A percentile compares a stretch with the other conserved stretches of the same genome.
Conservation (phyloP, 2,113 vertebrate species). For the Pollimyrus isidori region DNA sequence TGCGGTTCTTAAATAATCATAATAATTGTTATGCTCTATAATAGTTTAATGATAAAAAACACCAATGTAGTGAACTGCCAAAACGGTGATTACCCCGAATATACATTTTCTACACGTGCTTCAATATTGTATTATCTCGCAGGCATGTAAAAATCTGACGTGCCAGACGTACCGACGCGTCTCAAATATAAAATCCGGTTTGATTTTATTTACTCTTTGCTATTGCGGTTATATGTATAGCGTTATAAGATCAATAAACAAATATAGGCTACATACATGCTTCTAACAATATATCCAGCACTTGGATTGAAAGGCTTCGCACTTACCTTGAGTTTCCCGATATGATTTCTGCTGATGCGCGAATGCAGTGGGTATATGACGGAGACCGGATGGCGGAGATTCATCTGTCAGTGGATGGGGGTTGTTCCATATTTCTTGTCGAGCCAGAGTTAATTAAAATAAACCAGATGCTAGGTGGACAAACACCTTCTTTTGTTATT, state of each 20-base stretch:
- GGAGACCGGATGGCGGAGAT: slow-evolving; percentile 48
- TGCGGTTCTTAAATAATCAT: not conserved
- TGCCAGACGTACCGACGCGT: not conserved
- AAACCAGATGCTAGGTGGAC: slow-evolving; percentile 55
- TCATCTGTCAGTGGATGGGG: slow-evolving; percentile 69
- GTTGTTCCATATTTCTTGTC: slow-evolving; percentile 65
- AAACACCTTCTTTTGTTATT: slow-evolving; percentile 49
- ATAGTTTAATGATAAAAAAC: not conserved
- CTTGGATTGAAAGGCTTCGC: not conserved
- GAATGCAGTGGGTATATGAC: slow-evolving; percentile 38
- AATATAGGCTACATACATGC: not conserved
- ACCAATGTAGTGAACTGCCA: not conserved
- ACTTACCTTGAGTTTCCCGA: slow-evolving; percentile 66
- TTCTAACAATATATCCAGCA: not conserved
- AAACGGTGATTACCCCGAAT: not conserved
- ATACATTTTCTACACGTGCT: not conserved
- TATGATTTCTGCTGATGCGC: slow-evolving; percentile 39
- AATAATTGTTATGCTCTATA: not conserved
- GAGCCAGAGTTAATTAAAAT: slow-evolving; percentile 75
- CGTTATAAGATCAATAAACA: not conserved
- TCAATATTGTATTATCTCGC: not conserved
- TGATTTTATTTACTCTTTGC: not conserved
- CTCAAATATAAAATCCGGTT: not conserved
- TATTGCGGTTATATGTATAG: not conserved
- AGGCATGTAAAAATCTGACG: not conserved